Conservation (phyloP, 2,113 vertebrate genomes). For the Pyxicephalus adspersus region DNA sequence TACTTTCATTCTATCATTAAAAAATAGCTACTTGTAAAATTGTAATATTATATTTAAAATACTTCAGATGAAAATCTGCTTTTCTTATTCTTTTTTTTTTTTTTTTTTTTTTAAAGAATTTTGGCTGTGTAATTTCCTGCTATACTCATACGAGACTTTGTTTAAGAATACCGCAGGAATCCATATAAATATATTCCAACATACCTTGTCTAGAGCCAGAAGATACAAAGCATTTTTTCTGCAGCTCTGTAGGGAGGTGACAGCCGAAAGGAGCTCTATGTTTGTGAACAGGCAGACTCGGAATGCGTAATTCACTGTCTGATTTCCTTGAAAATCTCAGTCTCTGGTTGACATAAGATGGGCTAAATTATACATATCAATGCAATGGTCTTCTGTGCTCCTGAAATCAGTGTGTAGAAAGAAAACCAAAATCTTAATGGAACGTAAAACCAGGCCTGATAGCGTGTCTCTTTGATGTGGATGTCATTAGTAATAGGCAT, state of each 20-base stretch:
- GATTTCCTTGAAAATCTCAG: constrained; percentile 30
- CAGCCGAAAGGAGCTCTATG: constrained; percentile 36
- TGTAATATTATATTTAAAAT: background rate
- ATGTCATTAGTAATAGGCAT: background rate
- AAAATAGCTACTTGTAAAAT: background rate
- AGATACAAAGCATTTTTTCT: constrained; percentile 37
- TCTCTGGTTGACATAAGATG: constrained; percentile 44
- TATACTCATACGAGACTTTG: constrained; percentile 15
- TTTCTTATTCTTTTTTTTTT: background rate
- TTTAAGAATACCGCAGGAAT: constrained; percentile 38
- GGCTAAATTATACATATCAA: constrained; percentile 45
- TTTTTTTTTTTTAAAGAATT: background rate
- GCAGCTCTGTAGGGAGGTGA: constrained; percentile 33
- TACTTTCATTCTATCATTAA: background rate
- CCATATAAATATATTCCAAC: constrained; percentile 41
- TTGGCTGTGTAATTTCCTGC: constrained; percentile 36
- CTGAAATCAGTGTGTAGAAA: constrained; percentile 12
- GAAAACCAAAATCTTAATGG: constrained; percentile 26
- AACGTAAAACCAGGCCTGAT: constrained; percentile 5
- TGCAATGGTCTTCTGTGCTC: constrained; percentile 22
- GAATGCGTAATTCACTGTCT: constrained; percentile 35
- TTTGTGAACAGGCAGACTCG: constrained; percentile 40
- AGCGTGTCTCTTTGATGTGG: background rate
- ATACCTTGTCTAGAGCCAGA: constrained; percentile 26
- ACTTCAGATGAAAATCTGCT: background rate